A percentile compares a stretch with the other conserved stretches of the same genome.
Conservation (phyloP, 2,113 vertebrate genomes). For the Cochlearius cochlearius region DNA sequence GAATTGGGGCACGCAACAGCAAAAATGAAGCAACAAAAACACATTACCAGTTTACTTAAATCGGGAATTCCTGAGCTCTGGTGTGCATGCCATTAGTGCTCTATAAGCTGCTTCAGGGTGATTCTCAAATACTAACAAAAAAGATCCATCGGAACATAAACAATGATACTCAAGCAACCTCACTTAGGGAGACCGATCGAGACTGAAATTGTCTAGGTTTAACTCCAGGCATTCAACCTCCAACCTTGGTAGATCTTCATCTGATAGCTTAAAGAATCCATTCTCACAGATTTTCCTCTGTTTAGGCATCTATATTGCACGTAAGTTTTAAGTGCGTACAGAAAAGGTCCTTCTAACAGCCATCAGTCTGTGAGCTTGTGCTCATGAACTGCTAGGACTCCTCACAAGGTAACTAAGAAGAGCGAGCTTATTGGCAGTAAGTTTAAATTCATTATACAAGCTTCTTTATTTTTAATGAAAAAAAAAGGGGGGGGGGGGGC, state of each 20-base stretch:
- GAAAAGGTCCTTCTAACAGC: neutral
- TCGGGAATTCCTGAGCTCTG: neutral
- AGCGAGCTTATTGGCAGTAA: neutral
- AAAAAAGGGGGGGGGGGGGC: accelerated
- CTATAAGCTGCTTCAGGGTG: neutral
- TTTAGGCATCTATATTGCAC: neutral
- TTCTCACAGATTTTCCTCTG: neutral
- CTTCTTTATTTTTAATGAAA: neutral
- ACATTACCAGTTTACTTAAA: neutral
- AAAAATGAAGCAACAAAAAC: neutral
- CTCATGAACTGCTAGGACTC: neutral
- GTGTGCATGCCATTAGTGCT: neutral
- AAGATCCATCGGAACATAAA: neutral
- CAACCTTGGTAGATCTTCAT: neutral
- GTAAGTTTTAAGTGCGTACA: neutral
- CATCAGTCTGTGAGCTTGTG: neutral
- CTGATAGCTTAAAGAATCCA: neutral
- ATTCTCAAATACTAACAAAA: neutral
- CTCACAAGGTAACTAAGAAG: neutral
- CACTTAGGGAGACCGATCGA: neutral
- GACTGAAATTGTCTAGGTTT: neutral
- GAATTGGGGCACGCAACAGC: neutral
- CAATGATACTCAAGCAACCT: neutral
- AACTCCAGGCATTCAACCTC: neutral
- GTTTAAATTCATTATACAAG: neutral